These are phyloP conservation scores for Leucopsar rothschildi DNA, from an alignment of 2,113 vertebrate genomes.

Conservation along the genomic window DNA sequence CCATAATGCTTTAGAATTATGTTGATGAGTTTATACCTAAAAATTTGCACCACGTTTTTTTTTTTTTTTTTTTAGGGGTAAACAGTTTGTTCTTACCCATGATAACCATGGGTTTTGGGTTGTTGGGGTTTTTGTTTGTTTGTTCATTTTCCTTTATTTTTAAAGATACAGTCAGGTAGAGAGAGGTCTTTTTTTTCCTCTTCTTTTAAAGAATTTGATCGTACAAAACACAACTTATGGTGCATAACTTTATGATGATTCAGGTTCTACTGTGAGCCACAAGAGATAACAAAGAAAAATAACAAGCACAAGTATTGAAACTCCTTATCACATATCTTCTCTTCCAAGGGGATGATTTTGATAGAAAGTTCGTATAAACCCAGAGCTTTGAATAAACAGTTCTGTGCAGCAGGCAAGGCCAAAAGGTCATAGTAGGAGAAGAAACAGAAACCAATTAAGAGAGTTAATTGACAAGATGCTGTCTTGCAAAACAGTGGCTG, in stretches of 20 bases:
- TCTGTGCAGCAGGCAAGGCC: not conserved
- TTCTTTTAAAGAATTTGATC: not conserved
- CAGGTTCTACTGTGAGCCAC: not conserved
- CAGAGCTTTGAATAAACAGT: not conserved
- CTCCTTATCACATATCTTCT: slow-evolving; percentile 9
- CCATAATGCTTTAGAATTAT: slow-evolving; percentile 85
- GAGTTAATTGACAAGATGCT: not conserved
- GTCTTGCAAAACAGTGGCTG: not conserved
- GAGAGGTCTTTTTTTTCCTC: not conserved
- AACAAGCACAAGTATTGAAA: slow-evolving; percentile 31
- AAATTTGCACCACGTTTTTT: slow-evolving; percentile 73
- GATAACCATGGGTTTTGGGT: slow-evolving; percentile 12
- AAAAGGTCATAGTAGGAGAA: not conserved
- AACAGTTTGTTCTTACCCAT: slow-evolving; percentile 72
- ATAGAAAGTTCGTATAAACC: slow-evolving; percentile 1
- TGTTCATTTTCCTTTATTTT: not conserved
- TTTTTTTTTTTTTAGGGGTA: slow-evolving; percentile 73
- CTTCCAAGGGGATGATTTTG: not conserved
- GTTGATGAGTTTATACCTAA: slow-evolving; percentile 77
- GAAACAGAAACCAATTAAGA: not conserved
- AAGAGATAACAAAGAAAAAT: slow-evolving; percentile 5
- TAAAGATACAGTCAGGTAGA: not conserved
- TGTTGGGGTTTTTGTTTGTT: not conserved
- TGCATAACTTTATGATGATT: slow-evolving; percentile 16
- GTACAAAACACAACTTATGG: not conserved